phyloP scores from a whole-genome alignment of 2,797 vertebrate species.

The Hippopotamyrus pictus region DNA sequence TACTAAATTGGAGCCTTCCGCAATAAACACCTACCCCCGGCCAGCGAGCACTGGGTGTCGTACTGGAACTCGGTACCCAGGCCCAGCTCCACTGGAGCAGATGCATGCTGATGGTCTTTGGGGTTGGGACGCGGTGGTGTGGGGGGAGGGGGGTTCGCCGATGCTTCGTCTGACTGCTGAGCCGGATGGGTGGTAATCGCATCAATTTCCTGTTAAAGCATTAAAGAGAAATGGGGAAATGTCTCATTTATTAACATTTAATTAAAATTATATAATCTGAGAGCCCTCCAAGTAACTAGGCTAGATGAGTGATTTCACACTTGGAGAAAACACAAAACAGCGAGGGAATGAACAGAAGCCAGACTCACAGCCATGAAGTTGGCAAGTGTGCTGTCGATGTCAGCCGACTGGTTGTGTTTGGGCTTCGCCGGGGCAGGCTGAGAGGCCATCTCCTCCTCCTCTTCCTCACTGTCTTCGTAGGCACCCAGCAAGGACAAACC shows the following conservation, averaged over 20 bases:
- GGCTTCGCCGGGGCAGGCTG: conserved; percentile 47
- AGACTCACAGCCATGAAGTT: conserved; percentile 90
- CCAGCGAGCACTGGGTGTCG: conserved; percentile 88
- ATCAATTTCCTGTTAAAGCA: conserved; percentile 78
- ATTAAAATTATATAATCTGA: not conserved
- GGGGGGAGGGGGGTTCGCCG: conserved; percentile 52
- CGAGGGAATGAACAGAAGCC: not conserved
- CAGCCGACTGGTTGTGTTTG: conserved; percentile 66
- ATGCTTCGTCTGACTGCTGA: conserved; percentile 53
- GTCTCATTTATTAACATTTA: not conserved
- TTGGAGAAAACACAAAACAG: not conserved
- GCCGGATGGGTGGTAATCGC: conserved; percentile 89
- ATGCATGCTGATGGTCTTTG: conserved; percentile 53
- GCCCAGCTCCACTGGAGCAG: conserved; percentile 52
- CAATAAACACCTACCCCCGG: conserved; percentile 68
- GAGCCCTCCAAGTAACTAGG: not conserved
- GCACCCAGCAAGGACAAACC: conserved; percentile 89
- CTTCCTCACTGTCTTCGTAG: conserved; percentile 87
- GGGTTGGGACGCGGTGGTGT: conserved; percentile 75
- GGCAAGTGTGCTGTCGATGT: conserved; percentile 93
- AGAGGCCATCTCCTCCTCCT: conserved; percentile 70
- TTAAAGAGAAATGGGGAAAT: not conserved
- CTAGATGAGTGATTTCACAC: not conserved
- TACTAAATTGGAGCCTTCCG: not conserved
- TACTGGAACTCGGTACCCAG: conserved; percentile 71